Base-by-base conservation (phyloP, 2,797 vertebrate species). In the Cryptoblepharus egeriae region DNA sequence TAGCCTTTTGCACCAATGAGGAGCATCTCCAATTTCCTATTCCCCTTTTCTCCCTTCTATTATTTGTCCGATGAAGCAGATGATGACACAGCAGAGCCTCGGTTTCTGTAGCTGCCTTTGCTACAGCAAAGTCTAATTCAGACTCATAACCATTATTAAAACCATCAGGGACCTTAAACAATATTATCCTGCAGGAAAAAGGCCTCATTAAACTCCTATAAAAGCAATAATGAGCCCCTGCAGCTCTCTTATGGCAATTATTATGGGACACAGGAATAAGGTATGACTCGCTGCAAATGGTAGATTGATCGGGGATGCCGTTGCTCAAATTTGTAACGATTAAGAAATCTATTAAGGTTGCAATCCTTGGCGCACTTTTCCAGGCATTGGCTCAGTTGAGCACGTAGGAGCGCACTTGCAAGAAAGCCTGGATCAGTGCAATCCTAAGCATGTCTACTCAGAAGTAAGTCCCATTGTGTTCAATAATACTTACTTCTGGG, bases 121-220 rank as follows among this genome's bases (percentile, higher is more conserved):
- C 85, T 37, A 67, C 78, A 89, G 78, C 30, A 77, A 88, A 80
- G 69, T 49, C 81, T 61, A 58, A 77, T 83, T 82, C 72, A 81
- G 74, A 80, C 58, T 80, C 42, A 42, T 24, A 88, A 61, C 69
- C 79, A 82, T 18, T 69, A 82, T 57, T 76, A 80, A 24, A 68
- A n/a, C 55, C 86, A 81, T 63, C 24, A 16, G 76, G 61, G 76
- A 80, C 49, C 37, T 26, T 4, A 68, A 75, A 32, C 32, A 9
- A 22, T 73, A 57, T 81, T 82, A 72, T 42, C 58, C 72, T 60
- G 39, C 55, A 74, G 49, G 61, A 30, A 28, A 76, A 72, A 72
- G 42, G 75, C 69, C 86, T 88, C 87, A 81, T 89, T 90, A 87
- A 88, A 88, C 84, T 86, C 82, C 78, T 84, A 5, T 81, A 72